phyloP scores from a whole-genome alignment of 2,888 invertebrate species.

The Cetonia aurata region DNA sequence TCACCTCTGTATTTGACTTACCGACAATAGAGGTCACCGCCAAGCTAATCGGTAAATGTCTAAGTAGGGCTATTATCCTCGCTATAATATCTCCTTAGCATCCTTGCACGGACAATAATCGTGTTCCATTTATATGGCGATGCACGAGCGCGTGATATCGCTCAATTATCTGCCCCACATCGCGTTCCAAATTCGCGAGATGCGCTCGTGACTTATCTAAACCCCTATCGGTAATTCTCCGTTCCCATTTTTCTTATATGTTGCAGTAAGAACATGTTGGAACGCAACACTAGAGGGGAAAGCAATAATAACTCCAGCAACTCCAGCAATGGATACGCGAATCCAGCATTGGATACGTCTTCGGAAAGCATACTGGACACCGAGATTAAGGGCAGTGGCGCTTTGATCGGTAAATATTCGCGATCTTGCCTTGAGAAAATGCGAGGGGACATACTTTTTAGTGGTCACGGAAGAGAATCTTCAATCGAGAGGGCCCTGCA shows the following conservation, averaged over 20 bases:
- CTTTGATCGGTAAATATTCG: constrained; percentile 69
- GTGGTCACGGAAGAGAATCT: constrained; percentile 54
- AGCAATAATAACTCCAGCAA: constrained; percentile 56
- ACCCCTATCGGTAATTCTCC: neutral
- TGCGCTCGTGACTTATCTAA: neutral
- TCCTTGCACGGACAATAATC: no score
- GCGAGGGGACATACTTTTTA: constrained; percentile 45
- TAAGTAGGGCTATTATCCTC: no score
- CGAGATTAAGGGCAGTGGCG: constrained; percentile 72
- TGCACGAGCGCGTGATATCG: no score
- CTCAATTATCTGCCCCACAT: no score
- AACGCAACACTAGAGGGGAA: constrained; percentile 59
- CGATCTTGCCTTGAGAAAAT: no score
- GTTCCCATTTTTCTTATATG: neutral
- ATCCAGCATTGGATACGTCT: constrained; percentile 62
- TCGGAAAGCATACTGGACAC: constrained; percentile 59
- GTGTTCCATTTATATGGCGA: no score
- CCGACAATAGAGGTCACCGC: no score
- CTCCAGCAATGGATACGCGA: constrained; percentile 60
- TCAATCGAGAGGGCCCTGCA: constrained; percentile 46
- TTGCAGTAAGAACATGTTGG: constrained; percentile 50
- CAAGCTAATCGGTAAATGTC: no score
- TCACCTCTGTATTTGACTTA: no score
- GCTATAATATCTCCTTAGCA: no score
- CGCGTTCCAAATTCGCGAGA: no score